Conservation (phyloP, 1,140 invertebrate species). For the Papilio dardanus region DNA sequence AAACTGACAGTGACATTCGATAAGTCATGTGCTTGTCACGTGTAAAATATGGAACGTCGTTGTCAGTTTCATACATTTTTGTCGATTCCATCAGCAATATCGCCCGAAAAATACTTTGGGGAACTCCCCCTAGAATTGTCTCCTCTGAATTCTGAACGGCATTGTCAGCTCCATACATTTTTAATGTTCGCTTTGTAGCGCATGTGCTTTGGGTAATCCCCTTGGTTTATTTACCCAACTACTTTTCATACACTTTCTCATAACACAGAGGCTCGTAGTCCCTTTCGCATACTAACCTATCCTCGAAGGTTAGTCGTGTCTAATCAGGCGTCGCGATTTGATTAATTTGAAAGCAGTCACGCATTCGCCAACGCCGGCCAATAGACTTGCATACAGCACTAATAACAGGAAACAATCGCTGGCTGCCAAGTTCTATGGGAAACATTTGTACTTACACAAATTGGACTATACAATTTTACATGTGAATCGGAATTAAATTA, state of each 20-base stretch:
- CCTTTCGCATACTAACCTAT: constrained; percentile 45
- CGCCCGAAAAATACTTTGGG: too few relatives aligned
- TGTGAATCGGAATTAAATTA: constrained; percentile 27
- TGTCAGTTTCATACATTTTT: too few relatives aligned
- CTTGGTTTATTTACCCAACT: constrained; percentile 4
- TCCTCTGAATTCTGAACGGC: too few relatives aligned
- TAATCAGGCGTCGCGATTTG: constrained; percentile 57
- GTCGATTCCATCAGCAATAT: too few relatives aligned
- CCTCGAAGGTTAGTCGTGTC: constrained; percentile 49
- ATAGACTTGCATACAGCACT: constrained; percentile 51
- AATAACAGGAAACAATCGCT: constrained; percentile 40
- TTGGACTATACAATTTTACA: neutral
- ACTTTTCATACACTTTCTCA: constrained; percentile 10
- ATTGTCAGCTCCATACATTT: too few relatives aligned
- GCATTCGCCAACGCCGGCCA: constrained; percentile 47
- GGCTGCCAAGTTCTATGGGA: constrained; percentile 36
- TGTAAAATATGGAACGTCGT: too few relatives aligned
- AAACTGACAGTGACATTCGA: too few relatives aligned
- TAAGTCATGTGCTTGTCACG: too few relatives aligned
- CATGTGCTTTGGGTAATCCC: too few relatives aligned
- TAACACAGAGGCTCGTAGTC: constrained; percentile 38
- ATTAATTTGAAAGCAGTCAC: constrained; percentile 62
- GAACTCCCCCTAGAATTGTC: too few relatives aligned
- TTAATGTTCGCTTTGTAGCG: too few relatives aligned
- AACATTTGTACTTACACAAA: constrained; percentile 17